Evolutionary conservation across 1,140 invertebrate genomes (phyloP).

Genomic region (Heliconius eleuchia): DNA sequence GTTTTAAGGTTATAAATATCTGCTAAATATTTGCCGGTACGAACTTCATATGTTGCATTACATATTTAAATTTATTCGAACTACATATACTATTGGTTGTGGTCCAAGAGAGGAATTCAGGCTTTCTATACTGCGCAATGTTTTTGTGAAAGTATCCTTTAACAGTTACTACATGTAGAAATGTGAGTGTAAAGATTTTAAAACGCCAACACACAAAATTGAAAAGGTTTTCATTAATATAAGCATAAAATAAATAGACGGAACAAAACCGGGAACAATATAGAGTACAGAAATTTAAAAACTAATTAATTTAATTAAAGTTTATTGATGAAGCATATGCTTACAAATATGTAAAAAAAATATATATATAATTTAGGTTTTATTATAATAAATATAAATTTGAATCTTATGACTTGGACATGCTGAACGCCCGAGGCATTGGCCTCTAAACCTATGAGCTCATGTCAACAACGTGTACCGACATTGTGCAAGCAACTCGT

Average conservation of each 20-base stretch:
- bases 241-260: too few relatives aligned
- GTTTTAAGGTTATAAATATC: slow-evolving; percentile 50
- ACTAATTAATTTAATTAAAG: too few relatives aligned
- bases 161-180: background rate
- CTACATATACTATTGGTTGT: slow-evolving; percentile 7
- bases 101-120: background rate
- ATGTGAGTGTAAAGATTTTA: background rate
- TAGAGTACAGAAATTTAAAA: too few relatives aligned
- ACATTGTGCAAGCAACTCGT: slow-evolving; percentile 18
- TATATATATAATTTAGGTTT: background rate
- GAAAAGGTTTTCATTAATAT: too few relatives aligned
- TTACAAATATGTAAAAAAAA: background rate
- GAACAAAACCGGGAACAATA: too few relatives aligned
- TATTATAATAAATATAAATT: background rate
- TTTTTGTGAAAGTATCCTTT: slow-evolving; percentile 2
- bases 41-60: slow-evolving; percentile 75
- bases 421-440: slow-evolving; percentile 20
- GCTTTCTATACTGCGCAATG: background rate
- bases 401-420: slow-evolving; percentile 10
- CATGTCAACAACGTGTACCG: slow-evolving; percentile 22
- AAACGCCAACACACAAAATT: background rate
- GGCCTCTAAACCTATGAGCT: slow-evolving; percentile 26
- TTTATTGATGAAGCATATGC: background rate
- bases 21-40: slow-evolving; percentile 38
- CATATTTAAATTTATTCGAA: slow-evolving; percentile 38